phyloP scores from a whole-genome alignment of 2,888 invertebrate genomes.

The Caenorhabditis sinica region DNA sequence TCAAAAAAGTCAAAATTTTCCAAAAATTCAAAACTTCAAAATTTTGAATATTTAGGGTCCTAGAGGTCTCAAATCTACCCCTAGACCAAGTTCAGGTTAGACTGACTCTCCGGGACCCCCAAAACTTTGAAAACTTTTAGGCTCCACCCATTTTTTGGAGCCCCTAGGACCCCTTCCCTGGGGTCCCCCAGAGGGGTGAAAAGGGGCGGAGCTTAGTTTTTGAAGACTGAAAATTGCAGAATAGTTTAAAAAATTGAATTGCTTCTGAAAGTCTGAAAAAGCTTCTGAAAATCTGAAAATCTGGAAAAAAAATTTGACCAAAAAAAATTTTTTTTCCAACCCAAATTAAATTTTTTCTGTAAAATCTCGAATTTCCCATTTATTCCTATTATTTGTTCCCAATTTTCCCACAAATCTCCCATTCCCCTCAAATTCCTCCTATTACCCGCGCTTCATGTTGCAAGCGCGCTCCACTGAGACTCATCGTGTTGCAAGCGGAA shows the following conservation, averaged over 20 bases:
- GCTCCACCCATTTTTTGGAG: slow-evolving; percentile 3
- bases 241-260: too few species aligned
- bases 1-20: background rate
- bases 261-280: background rate
- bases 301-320: background rate
- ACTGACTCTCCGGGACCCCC: background rate
- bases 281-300: slow-evolving; percentile 2
- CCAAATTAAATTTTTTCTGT: background rate
- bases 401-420: slow-evolving; percentile 31
- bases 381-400: slow-evolving; percentile 1
- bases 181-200: background rate
- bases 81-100: background rate
- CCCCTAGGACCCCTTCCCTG: background rate
- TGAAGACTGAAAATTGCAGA: too few species aligned
- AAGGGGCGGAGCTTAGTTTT: slow-evolving; percentile 3
- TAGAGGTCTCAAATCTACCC: too few species aligned
- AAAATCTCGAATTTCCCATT: background rate
- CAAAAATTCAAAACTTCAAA: background rate
- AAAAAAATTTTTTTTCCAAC: background rate
- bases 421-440: background rate
- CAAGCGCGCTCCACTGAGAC: slow-evolving; percentile 35
- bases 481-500: background rate
- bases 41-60: too few species aligned
- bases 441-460: background rate
- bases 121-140: background rate